Evolutionary conservation across 1,140 invertebrate species (phyloP), one percentile per base, ranked within the genome.

Genomic region (silkworm (Bombyx mori)): DNA sequence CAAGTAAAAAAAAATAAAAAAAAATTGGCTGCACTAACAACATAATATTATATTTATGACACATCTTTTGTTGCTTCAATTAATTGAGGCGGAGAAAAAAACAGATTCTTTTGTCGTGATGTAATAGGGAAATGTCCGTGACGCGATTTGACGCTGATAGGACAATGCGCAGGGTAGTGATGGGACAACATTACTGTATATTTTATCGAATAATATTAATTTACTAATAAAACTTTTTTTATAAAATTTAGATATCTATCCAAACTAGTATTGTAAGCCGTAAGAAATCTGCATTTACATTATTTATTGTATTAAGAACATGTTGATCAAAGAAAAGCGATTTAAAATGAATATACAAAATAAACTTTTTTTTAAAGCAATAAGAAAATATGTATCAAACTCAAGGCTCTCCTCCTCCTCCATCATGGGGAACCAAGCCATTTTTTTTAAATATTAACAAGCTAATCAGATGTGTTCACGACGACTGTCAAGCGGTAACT

Each of bases 61-160:
- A 35, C 26, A 35, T 35, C 26, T 35, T 35, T 35, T 35, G 26
- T 35, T 35, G 18, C 43, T 43, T 43, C 46, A 54, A 45, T 54
- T 45, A 54, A 54, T 54, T 44, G 53, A 45, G 43, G 52, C 7
- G 10, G 44, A 43, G 42, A 54, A 54, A 54, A 54, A 44, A 45
- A 53, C 12, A 1, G 53, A 54, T 42, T 51, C 44, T 46, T 22
- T 54, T 54, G 53, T 54, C 9, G 26, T 8, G 44, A 5, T 18
- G 53, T 54, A 54, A 54, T 45, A 44, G 53, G 26, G 45, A 54
- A 54, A 54, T 22, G 53, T 54, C 53, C 43, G 12, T 45, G 53
- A 54, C 53, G 45, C 53, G 53, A 44, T 18, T 7, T 22, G 53
- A 54, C 12, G 26, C 18, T 6, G 53, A 45, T 35, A 35, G 26